These are phyloP conservation scores for Psilopogon haemacephalus DNA, from an alignment of 2,113 vertebrate species.

Conservation along the genomic window DNA sequence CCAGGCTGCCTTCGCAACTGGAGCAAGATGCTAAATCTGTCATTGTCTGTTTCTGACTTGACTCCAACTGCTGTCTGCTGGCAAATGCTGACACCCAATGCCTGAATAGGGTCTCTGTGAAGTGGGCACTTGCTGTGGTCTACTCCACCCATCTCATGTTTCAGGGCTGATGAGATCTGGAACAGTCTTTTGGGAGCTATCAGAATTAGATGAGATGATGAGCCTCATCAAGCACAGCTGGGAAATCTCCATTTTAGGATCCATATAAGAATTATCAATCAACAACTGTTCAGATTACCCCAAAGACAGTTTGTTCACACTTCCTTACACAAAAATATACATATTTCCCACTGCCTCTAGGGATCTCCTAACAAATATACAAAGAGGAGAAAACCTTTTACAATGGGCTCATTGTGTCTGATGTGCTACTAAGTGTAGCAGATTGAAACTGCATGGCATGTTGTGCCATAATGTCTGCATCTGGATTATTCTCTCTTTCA, in stretches of 20 bases:
- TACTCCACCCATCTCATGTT: constrained; percentile 67
- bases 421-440: constrained; percentile 18
- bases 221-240: constrained; percentile 53
- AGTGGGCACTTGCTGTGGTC: constrained; percentile 45
- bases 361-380: background rate
- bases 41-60: constrained; percentile 63
- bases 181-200: background rate
- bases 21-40: constrained; percentile 73
- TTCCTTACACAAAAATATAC: constrained; percentile 11
- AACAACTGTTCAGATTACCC: constrained; percentile 33
- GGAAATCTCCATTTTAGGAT: constrained; percentile 34
- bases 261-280: constrained; percentile 31
- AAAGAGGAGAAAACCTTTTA: constrained; percentile 16
- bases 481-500: constrained; percentile 44
- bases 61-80: constrained; percentile 63
- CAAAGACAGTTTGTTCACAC: background rate
- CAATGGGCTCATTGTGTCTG: constrained; percentile 39
- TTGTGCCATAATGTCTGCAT: constrained; percentile 22
- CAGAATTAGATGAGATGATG: constrained; percentile 14
- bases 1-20: constrained; percentile 48
- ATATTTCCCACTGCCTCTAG: background rate
- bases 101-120: constrained; percentile 72
- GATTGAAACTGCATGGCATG: constrained; percentile 50
- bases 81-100: constrained; percentile 73
- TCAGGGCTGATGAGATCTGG: constrained; percentile 52